A percentile compares a stretch with the other conserved stretches of the same genome.
Evolutionary conservation across 2,888 invertebrate species (phyloP).

Genomic region (Julus scanicus): DNA sequence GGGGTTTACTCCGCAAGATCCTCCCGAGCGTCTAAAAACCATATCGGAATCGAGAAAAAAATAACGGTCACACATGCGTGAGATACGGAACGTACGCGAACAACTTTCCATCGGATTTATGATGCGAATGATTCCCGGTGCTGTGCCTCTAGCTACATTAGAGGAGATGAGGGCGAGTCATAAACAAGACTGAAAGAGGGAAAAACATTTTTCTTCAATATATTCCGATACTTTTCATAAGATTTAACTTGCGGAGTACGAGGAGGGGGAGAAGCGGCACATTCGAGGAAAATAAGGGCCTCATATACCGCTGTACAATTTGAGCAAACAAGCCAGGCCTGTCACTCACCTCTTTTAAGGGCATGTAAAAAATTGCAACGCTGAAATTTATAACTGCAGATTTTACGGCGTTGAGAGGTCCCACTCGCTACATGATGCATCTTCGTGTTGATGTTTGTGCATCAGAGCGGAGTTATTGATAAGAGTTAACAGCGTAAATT

Average conservation of each 20-base stretch:
- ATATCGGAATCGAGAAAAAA: neutral
- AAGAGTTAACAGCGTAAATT: conserved; percentile 14
- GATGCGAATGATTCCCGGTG: neutral
- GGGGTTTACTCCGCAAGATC: neutral
- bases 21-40: too few species aligned
- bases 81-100: neutral
- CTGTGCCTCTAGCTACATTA: neutral
- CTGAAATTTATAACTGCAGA: neutral
- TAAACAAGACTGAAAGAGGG: neutral
- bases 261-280: neutral
- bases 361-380: neutral
- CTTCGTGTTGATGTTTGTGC: conserved; percentile 3
- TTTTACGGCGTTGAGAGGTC: neutral
- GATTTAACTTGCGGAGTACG: neutral
- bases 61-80: neutral
- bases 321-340: neutral
- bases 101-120: neutral
- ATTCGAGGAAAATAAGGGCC: neutral
- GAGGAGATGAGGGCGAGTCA: neutral
- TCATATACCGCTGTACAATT: neutral
- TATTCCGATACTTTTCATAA: neutral
- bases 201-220: conserved; percentile 24
- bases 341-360: neutral
- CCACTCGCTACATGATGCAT: neutral
- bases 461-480: neutral